Conservation (phyloP, 2,888 invertebrate genomes). For the Synanthedon andrenaeformis region DNA sequence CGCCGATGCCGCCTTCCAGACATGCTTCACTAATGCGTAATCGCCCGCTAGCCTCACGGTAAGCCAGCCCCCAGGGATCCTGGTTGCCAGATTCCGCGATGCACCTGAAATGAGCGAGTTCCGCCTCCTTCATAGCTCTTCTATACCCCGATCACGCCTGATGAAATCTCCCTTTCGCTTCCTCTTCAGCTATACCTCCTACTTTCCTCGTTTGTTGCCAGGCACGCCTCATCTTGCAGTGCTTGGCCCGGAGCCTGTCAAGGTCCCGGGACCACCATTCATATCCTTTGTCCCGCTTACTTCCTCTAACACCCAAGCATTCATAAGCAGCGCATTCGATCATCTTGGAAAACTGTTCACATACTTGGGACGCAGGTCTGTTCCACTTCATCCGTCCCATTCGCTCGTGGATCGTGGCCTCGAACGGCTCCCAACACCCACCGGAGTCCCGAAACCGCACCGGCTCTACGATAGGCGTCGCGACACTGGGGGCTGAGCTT, state of each 20-base stretch:
- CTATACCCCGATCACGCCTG: constrained; percentile 1
- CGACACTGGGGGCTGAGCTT: neutral
- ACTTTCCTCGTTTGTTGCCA: neutral
- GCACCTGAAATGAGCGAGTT: constrained; percentile 1
- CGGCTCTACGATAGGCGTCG: neutral
- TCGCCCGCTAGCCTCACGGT: constrained; percentile 11
- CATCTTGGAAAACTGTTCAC: neutral
- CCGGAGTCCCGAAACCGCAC: constrained; percentile 1
- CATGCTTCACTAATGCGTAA: neutral
- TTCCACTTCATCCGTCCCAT: neutral
- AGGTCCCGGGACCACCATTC: neutral
- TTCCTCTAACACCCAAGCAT: neutral
- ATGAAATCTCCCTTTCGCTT: neutral
- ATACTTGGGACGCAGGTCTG: neutral
- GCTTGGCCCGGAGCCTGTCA: neutral
- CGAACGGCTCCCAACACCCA: constrained; percentile 1
- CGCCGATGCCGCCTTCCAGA: neutral
- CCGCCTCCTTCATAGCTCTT: constrained; percentile 4
- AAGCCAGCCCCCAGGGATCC: constrained; percentile 13
- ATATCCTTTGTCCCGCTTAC: neutral
- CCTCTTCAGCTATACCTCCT: neutral
- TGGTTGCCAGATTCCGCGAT: constrained; percentile 8
- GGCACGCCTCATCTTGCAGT: neutral
- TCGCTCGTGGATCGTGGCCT: neutral
- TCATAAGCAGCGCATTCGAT: neutral